Evolutionary conservation across 2,888 invertebrate genomes (phyloP).

Genomic region (Oscheius myriophilus): DNA sequence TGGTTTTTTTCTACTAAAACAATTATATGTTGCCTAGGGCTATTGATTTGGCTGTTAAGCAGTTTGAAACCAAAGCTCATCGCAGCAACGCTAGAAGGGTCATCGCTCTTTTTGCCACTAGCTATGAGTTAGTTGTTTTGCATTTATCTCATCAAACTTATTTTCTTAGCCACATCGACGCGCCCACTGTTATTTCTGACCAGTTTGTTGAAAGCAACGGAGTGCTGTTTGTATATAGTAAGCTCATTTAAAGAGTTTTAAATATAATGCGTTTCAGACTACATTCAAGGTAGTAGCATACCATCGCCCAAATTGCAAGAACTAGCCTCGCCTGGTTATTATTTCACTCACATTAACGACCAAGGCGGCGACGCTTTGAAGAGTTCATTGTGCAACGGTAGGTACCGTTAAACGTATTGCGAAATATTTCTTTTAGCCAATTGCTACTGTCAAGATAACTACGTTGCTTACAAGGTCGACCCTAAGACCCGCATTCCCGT

Average conservation of each 20-base stretch:
- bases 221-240: conserved; percentile 11
- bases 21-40: conserved; percentile 8
- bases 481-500: not conserved
- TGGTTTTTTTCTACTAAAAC: not conserved
- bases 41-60: not conserved
- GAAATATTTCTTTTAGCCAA: too few species aligned
- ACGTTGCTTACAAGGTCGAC: not conserved
- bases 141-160: not conserved
- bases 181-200: not conserved
- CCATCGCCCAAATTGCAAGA: not conserved
- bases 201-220: conserved; percentile 14
- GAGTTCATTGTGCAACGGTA: conserved; percentile 9
- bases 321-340: conserved; percentile 19
- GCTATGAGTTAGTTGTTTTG: conserved; percentile 15
- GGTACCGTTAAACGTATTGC: too few species aligned
- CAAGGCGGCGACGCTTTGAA: conserved; percentile 1
- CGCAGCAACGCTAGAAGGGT: conserved; percentile 7
- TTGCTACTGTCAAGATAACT: conserved; percentile 18
- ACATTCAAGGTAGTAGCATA: not conserved
- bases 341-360: not conserved
- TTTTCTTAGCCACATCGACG: too few species aligned
- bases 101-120: conserved; percentile 19
- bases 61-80: not conserved
- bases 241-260: not conserved
- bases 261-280: not conserved